Conservation (phyloP, 2,113 vertebrate species). For the Chlamydotis undulata region DNA sequence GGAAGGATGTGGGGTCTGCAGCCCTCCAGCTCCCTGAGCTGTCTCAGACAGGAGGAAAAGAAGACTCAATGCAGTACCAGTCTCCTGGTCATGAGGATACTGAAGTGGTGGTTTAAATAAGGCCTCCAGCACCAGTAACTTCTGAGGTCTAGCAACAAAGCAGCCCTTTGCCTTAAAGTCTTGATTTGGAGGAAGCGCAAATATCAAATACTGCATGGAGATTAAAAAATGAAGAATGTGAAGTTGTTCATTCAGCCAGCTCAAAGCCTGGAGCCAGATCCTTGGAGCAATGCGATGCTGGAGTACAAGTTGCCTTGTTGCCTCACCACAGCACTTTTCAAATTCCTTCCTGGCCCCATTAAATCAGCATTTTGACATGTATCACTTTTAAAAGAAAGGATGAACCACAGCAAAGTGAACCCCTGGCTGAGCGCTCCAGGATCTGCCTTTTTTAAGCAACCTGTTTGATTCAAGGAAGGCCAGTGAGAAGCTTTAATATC, state of each 20-base stretch:
- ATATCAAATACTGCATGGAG: background rate
- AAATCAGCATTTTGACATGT: background rate
- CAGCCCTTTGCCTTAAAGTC: background rate
- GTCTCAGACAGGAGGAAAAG: background rate
- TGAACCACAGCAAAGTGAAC: background rate
- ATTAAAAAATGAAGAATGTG: background rate
- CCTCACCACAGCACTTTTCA: background rate
- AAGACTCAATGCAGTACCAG: background rate
- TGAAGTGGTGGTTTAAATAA: background rate
- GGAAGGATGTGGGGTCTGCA: background rate
- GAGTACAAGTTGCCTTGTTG: background rate
- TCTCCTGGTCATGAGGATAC: background rate
- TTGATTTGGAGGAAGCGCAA: background rate
- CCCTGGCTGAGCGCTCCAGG: background rate
- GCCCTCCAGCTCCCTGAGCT: too few species aligned
- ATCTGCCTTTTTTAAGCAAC: background rate
- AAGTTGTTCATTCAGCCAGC: background rate
- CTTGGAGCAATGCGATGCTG: accelerated
- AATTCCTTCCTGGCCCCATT: background rate
- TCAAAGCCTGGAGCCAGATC: background rate
- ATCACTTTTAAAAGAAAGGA: background rate
- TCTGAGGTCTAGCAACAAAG: background rate
- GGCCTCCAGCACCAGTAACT: background rate
- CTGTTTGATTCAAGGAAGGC: background rate
- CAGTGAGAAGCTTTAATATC: background rate